Evolutionary conservation across 1,140 invertebrate genomes (phyloP).

Genomic region (Atta texana): DNA sequence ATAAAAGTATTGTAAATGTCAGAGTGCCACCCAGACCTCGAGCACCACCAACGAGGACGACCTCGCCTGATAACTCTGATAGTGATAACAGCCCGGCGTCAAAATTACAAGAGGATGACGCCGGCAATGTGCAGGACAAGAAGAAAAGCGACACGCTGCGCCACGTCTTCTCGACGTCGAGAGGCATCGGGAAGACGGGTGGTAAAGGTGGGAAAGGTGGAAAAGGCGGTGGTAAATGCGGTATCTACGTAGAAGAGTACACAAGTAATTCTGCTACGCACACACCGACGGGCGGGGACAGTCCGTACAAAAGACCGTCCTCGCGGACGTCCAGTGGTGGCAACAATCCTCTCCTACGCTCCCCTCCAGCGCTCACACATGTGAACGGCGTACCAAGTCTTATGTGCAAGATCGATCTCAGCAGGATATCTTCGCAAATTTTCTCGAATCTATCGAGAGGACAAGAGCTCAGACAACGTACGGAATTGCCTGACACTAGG

Average conservation of each 20-base stretch:
- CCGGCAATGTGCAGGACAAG: constrained; percentile 88
- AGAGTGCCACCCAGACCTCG: constrained; percentile 82
- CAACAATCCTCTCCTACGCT: constrained; percentile 3
- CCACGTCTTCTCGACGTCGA: constrained; percentile 88
- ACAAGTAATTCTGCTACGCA: constrained; percentile 78
- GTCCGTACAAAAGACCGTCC: constrained; percentile 84
- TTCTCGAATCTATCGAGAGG: constrained; percentile 79
- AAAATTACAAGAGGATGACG: constrained; percentile 87
- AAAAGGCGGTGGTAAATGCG: constrained; percentile 88
- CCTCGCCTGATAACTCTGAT: constrained; percentile 82
- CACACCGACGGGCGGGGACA: constrained; percentile 83
- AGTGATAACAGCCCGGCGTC: constrained; percentile 85
- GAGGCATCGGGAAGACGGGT: constrained; percentile 87
- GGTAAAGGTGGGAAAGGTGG: constrained; percentile 88
- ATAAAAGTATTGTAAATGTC: not conserved
- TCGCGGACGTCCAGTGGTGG: constrained; percentile 72
- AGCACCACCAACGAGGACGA: constrained; percentile 78
- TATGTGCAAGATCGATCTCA: constrained; percentile 84
- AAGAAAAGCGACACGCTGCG: constrained; percentile 91
- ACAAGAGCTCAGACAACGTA: constrained; percentile 85
- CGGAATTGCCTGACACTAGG: constrained; percentile 87
- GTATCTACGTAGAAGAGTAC: constrained; percentile 84
- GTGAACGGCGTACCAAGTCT: constrained; percentile 81
- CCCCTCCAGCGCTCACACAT: constrained; percentile 74
- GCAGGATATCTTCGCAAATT: constrained; percentile 78